Base-by-base conservation (phyloP, 2,888 invertebrate genomes). In the Sinentomon sp. region DNA sequence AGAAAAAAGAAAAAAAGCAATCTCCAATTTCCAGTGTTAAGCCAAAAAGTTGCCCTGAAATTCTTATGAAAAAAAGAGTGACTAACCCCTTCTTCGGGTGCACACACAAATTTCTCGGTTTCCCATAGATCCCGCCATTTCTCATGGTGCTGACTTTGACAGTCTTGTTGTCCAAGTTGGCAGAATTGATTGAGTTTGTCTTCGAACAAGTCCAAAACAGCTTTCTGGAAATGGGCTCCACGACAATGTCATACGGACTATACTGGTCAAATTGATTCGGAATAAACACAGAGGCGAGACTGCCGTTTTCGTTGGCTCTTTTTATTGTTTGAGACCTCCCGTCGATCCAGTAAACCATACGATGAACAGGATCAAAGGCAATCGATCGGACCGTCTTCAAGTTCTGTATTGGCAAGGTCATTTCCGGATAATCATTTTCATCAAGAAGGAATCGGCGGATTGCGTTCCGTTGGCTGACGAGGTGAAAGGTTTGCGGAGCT, bases 191-290 rank as follows among this genome's bases (percentile, higher is more conserved):
- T 1, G 76, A 70, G 50, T 87, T 74, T 6, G 72, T 66, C 39
- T 64, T 63, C 0, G 71, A 60, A 45, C 82, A 82, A 0, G 80
- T 75, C 83, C 85, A 87, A 55, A 82, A 87, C 1, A 92, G 51
- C 2, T 78, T 56, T 12, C 82, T 62, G 0, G 82, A 74, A 20
- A 78, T 60, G 0, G 76, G 68, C 52, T 89, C 87, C 6, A 89
- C 57, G 0, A 74, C 85, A 44, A 89, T 63, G 51, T 85, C 80
- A 47, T 66, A 73, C 0, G 82, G 78, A 36, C 69, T 64, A 1
- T 47, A 44, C 12, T 41, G 40, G 17, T 45, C 42, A 19, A n/a
- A n/a, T n/a, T n/a, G n/a, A n/a, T n/a, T n/a, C n/a, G n/a, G n/a
- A n/a, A 35, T 32, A 21, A 40, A 28, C n/a, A 34, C 14, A 19